Percentiles rank a stretch among this genome's conserved stretches.
These are phyloP conservation scores for Caretta caretta DNA, from an alignment of 2,113 vertebrate genomes.

Conservation along the genomic window DNA sequence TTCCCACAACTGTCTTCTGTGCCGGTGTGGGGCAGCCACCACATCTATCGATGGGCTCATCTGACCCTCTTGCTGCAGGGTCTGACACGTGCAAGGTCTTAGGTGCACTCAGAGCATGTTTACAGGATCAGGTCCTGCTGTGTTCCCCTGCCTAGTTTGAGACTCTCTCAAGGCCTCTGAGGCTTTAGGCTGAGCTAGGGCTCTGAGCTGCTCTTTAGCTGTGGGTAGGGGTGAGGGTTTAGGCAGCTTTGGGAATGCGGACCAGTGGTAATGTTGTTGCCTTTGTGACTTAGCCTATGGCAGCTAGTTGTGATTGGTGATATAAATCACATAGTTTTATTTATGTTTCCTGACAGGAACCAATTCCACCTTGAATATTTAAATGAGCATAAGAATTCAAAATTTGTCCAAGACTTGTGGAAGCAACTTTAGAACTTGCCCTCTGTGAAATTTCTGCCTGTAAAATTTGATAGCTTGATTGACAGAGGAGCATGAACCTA, in stretches of 20 bases:
- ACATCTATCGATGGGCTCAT: background rate
- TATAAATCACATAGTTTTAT: background rate
- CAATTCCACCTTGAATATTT: background rate
- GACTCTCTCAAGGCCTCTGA: background rate
- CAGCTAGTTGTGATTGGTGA: background rate
- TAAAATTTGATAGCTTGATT: background rate
- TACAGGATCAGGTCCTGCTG: background rate
- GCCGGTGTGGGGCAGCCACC: background rate
- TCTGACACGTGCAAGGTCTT: background rate
- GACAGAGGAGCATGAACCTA: background rate
- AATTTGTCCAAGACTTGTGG: background rate
- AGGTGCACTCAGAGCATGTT: background rate
- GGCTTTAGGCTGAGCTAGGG: background rate
- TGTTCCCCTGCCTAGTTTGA: background rate
- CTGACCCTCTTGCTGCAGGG: background rate
- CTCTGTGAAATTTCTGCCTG: background rate
- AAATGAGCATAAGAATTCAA: background rate
- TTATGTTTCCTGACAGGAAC: background rate
- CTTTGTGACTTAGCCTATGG: background rate
- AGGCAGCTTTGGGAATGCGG: background rate
- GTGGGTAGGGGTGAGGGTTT: background rate
- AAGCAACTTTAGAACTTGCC: background rate
- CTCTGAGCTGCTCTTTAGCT: background rate
- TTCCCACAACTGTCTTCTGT: background rate
- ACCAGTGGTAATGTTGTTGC: background rate